Base-by-base conservation (phyloP, 2,113 vertebrate genomes). In the Poeciliopsis retropinna region DNA sequence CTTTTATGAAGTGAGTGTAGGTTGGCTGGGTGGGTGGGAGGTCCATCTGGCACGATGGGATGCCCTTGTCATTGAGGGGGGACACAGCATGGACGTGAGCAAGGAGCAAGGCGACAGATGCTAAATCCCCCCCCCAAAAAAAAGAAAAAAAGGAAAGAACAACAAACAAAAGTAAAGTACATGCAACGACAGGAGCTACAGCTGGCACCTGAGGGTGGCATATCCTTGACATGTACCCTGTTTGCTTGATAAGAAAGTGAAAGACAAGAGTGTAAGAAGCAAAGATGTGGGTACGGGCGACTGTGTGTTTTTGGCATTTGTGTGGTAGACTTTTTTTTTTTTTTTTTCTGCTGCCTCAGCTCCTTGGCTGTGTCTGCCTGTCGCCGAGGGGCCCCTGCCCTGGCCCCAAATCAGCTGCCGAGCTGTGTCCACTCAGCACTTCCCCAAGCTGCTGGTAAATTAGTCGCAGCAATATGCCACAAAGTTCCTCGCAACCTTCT, bases 401-500 rank as follows among this genome's bases (percentile, higher is more conserved):
- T 85, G 86, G 91, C 91, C 86, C 78, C 83, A 64, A 72, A 87
- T 87, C 81, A 87, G 77, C 87, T 81, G 87, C 86, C 64, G 79
- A 86, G 83, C 88, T 76, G 80, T 91, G 90, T 92, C 87, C 89
- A 91, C 88, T 94, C 93, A 94, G 92, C 93, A 92, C 75, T 93
- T 92, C 83, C 86, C 72, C 75, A 75, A 31, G 85, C 86, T 41
- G 79, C 86, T 81, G 83, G 90, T 91, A 94, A 91, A 93, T 90
- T 92, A 92, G 92, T 81, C 86, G 60, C 83, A 84, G 89, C 89
- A 91, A 92, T 91, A 91, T 93, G 90, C 91, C 85, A 87, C 75
- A 30, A 12, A 27, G 78, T 78, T 80, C 67, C 76, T 47, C 78
- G 71, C 84, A 72, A 83, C 75, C 69, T 61, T 73, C 79, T 81